Evolutionary conservation across 2,888 invertebrate genomes (phyloP), one percentile per base, ranked within the genome.

Genomic region (Meganola albula): DNA sequence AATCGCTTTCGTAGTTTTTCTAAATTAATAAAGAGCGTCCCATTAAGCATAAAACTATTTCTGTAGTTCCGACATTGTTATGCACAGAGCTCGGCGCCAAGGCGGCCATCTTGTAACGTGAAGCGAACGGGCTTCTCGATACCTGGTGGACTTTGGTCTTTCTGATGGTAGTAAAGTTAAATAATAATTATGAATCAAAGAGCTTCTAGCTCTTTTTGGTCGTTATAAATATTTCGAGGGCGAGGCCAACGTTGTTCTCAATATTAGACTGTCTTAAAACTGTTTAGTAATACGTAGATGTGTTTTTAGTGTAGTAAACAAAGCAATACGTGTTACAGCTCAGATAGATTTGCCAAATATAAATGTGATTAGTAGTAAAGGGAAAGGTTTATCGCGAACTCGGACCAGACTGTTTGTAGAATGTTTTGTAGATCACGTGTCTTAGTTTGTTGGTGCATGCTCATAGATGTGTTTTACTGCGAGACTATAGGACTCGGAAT

Each of bases 41-140:
- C n/a, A n/a, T n/a, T n/a, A n/a, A n/a, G n/a, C n/a, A n/a, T n/a
- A n/a, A n/a, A n/a, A n/a, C n/a, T n/a, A n/a, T n/a, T n/a, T n/a
- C n/a, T n/a, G n/a, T n/a, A n/a, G n/a, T n/a, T n/a, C n/a, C n/a
- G n/a, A n/a, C n/a, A n/a, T 0, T 83, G 80, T 36, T 91, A 90
- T 0, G 92, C 84, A 64, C 97, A 98, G 48, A 98, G 87, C 57
- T 92, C 89, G 4, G 91, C 83, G 26, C 92, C 92, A 23, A 96
- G 72, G 43, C 89, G 88, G 2, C 97, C 97, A 69, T 93, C 92
- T 52, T 92, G 89, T 70, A 93, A 89, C 22, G 92, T 91, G 73
- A 97, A 92, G 31, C 91, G 88, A 12, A 97, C 87, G 3, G 92
- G 88, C 56, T 91, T 90, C 40, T 94, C 92, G 27, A 96, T 87